Base-by-base conservation (phyloP, 2,797 vertebrate genomes). In the Bucorvus abyssinicus region DNA sequence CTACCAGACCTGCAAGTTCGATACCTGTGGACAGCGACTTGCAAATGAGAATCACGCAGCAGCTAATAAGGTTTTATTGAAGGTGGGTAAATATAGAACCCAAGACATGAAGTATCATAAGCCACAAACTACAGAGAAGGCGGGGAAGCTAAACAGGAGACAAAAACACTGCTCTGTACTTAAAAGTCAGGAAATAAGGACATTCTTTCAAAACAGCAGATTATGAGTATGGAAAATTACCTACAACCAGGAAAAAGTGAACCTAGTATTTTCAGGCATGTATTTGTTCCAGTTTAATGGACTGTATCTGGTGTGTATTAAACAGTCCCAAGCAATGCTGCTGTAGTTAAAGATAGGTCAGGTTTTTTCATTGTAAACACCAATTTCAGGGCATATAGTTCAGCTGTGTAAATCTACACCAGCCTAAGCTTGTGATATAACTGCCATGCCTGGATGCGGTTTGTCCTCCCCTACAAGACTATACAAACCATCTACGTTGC, bases 261-360 rank as follows among this genome's bases (percentile, higher is more conserved):
- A 95, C 74, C 75, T 80, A 76, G 53, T 77, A 55, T 96, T 87
- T 77, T 95, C 89, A 93, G 90, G 42, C 64, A 93, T 89, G 77
- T 78, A 90, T 96, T 96, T 94, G 80, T 96, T 96, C 89, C 78
- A 83, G 91, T 90, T 96, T 92, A 97, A 95, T 92, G 95, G 90
- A 59, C 88, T 92, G 12, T 96, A 80, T 83, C 94, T 91, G 91
- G 86, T 81, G 92, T 89, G 89, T 92, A 96, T 89, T 95, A 96
- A 85, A 81, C 30, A 52, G 53, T 77, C 64, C 57, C 71, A 69
- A 78, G 45, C 79, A 96, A 47, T 38, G 44, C 23, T 75, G 29
- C 34, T 78, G 47, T 75, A 90, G 57, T 91, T 76, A 86, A 93
- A 79, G 47, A 77, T 12, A n/a, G 24, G 49, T 86, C 63, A 84